Evolutionary conservation across 2,113 vertebrate genomes (phyloP).

Genomic region (Alosa alosa): DNA sequence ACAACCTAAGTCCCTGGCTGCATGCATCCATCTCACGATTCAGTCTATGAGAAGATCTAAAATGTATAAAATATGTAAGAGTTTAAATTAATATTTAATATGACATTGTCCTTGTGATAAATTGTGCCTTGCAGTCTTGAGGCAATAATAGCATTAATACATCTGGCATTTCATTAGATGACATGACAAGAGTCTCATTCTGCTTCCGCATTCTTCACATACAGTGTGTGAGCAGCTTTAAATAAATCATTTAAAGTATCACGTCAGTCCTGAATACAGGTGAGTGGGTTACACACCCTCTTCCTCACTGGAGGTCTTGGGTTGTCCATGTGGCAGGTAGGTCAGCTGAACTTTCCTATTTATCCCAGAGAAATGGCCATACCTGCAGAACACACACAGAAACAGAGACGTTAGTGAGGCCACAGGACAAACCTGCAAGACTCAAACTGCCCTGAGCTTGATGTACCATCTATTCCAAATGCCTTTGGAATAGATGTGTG

Average conservation of each 20-base stretch:
- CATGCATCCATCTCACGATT: too few relatives aligned
- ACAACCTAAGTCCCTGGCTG: background rate
- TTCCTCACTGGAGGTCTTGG: conserved; percentile 88
- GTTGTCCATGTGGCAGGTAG: conserved; percentile 89
- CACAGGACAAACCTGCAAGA: background rate
- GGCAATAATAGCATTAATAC: background rate
- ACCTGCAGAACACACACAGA: conserved; percentile 71
- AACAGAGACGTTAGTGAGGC: background rate
- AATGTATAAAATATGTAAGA: too few relatives aligned
- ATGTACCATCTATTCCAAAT: background rate
- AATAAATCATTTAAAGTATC: background rate
- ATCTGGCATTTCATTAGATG: background rate
- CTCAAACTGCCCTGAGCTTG: background rate
- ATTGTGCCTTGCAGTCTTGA: background rate
- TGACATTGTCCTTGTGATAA: background rate
- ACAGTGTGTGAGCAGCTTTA: background rate
- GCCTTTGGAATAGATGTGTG: too few relatives aligned
- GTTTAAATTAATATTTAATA: background rate
- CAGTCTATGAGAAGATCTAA: too few relatives aligned
- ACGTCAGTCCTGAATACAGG: background rate
- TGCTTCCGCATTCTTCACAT: background rate
- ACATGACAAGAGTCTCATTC: background rate
- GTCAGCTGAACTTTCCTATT: conserved; percentile 97
- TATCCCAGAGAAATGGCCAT: conserved; percentile 98
- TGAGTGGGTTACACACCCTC: conserved; percentile 76